phyloP scores from a whole-genome alignment of 2,888 invertebrate genomes.

The Deilephila porcellus region DNA sequence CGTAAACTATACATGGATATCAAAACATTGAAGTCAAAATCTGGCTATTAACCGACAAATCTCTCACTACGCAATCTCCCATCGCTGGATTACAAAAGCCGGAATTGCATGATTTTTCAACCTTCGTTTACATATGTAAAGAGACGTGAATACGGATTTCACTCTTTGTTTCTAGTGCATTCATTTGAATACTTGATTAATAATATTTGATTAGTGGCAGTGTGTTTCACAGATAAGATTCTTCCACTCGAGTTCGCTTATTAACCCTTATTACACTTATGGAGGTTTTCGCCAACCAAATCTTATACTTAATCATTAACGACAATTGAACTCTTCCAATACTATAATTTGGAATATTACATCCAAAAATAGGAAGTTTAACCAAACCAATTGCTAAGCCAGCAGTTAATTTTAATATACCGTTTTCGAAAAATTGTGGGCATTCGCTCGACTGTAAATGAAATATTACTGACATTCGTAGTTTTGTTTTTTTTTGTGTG shows the following conservation, averaged over 20 bases:
- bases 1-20: not conserved
- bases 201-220: not conserved
- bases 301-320: too few relatives aligned
- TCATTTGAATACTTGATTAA: constrained; percentile 6
- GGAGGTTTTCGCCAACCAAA: not conserved
- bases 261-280: not conserved
- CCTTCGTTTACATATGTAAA: constrained; percentile 6
- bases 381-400: not conserved
- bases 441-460: constrained; percentile 43
- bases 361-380: not conserved
- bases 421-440: constrained; percentile 19
- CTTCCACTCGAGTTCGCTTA: not conserved
- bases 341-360: not conserved
- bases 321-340: not conserved
- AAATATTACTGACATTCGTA: constrained; percentile 47
- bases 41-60: not conserved
- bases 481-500: constrained; percentile 35
- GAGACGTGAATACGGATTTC: not conserved
- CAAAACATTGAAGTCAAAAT: not conserved
- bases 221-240: not conserved
- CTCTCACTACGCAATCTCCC: not conserved
- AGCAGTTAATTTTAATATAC: not conserved
- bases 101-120: constrained; percentile 2
- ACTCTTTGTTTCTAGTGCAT: not conserved
- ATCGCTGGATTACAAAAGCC: constrained; percentile 2